phyloP scores from a whole-genome alignment of 2,797 vertebrate species.

The Chrosomus eos region DNA sequence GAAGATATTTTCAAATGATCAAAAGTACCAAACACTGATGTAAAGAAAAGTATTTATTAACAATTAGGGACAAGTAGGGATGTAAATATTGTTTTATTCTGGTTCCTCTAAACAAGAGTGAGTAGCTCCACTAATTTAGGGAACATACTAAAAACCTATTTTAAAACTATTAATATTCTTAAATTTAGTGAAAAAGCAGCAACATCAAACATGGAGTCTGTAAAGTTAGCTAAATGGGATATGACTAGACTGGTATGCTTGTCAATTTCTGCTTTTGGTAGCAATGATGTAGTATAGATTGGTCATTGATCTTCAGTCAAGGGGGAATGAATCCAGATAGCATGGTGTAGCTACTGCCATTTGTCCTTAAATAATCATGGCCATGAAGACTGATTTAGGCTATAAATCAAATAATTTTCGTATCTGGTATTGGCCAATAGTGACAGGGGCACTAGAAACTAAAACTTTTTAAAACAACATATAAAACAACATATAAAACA shows the following conservation, averaged over 20 bases:
- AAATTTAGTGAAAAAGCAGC: not conserved
- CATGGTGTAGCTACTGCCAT: slow-evolving; percentile 16
- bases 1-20: not conserved
- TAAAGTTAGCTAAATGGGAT: slow-evolving; percentile 51
- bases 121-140: not conserved
- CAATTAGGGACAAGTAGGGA: not conserved
- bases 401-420: slow-evolving; percentile 1
- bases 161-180: not conserved
- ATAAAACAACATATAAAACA: not conserved
- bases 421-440: not conserved
- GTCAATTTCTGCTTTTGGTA: slow-evolving; percentile 32
- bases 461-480: not conserved
- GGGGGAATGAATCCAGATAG: slow-evolving; percentile 38
- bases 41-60: not conserved
- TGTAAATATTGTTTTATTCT: too few relatives aligned
- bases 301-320: slow-evolving; percentile 46
- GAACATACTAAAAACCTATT: not conserved
- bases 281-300: slow-evolving; percentile 33
- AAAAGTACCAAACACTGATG: not conserved
- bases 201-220: slow-evolving; percentile 17
- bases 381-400: slow-evolving; percentile 5
- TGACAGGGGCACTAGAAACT: not conserved
- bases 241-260: slow-evolving; percentile 50
- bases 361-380: slow-evolving; percentile 33
- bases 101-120: too few relatives aligned